These are phyloP conservation scores for Aurelia aurita complex sp. Pacific DNA, from an alignment of 30 jellyfish, hydroid and myxozoan genomes.

Conservation along the genomic window DNA sequence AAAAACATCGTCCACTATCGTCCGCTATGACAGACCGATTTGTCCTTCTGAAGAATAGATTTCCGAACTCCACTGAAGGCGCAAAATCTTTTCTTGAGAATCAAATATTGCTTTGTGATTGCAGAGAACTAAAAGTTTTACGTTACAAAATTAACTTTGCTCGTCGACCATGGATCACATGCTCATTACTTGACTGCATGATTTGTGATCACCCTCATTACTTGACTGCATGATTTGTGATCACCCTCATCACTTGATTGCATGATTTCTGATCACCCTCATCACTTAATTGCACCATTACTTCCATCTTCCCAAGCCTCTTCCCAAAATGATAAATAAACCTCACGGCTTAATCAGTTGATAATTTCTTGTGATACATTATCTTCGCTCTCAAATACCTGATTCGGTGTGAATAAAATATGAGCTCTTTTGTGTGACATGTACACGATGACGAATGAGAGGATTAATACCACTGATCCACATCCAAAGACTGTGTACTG, in stretches of 20 bases:
- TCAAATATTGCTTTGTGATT: too few relatives aligned
- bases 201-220: too few relatives aligned
- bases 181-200: not conserved
- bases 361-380: conserved; percentile 1
- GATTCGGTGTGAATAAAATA: conserved; percentile 68
- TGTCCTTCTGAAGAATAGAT: too few relatives aligned
- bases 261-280: too few relatives aligned
- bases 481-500: conserved; percentile 61
- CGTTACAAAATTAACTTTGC: not conserved
- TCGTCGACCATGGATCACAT: not conserved
- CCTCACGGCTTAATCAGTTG: not conserved
- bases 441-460: conserved; percentile 60
- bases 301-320: not conserved
- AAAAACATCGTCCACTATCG: too few relatives aligned
- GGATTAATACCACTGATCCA: conserved; percentile 52
- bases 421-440: conserved; percentile 59
- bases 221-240: not conserved
- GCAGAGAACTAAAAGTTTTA: too few relatives aligned
- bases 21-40: too few relatives aligned
- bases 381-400: not conserved
- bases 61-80: too few relatives aligned
- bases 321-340: not conserved
- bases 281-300: not conserved
- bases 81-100: too few relatives aligned
- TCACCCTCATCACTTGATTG: too few relatives aligned